These are phyloP conservation scores for Onychorhynchus coronatus DNA, from an alignment of 2,113 vertebrate species.

Conservation along the genomic window DNA sequence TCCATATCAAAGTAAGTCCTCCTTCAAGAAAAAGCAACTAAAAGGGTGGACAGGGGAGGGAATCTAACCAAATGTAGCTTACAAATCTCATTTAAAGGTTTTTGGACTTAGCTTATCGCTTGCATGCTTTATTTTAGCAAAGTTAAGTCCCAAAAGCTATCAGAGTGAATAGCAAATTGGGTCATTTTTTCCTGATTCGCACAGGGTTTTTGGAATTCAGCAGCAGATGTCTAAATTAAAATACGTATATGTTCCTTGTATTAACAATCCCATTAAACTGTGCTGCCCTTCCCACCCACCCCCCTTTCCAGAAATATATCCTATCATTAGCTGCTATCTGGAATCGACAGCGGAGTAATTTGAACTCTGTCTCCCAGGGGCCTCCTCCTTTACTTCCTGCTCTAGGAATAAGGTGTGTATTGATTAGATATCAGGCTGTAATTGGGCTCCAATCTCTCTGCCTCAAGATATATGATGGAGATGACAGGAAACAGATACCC, in stretches of 20 bases:
- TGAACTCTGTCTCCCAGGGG: constrained; percentile 90
- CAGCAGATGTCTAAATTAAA: constrained; percentile 63
- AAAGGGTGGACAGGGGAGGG: neutral
- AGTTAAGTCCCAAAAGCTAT: neutral
- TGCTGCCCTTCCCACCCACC: constrained; percentile 25
- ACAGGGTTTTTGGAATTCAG: constrained; percentile 2
- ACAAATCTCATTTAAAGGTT: neutral
- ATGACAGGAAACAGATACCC: constrained; percentile 91
- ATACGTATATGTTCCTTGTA: constrained; percentile 46
- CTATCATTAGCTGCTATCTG: constrained; percentile 91
- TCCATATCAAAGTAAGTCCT: neutral
- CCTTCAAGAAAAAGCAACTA: neutral
- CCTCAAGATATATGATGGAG: constrained; percentile 89
- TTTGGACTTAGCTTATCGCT: neutral
- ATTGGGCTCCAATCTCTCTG: constrained; percentile 91
- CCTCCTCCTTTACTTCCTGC: constrained; percentile 94
- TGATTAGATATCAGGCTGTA: constrained; percentile 95
- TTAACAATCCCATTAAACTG: constrained; percentile 66
- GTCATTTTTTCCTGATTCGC: neutral
- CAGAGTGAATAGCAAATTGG: neutral
- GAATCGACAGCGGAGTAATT: constrained; percentile 91
- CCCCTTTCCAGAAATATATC: constrained; percentile 73
- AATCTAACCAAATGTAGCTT: neutral
- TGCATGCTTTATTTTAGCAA: neutral
- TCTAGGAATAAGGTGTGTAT: constrained; percentile 92